Evolutionary conservation across 2,113 vertebrate genomes (phyloP).

Genomic region (Narcine bancroftii): DNA sequence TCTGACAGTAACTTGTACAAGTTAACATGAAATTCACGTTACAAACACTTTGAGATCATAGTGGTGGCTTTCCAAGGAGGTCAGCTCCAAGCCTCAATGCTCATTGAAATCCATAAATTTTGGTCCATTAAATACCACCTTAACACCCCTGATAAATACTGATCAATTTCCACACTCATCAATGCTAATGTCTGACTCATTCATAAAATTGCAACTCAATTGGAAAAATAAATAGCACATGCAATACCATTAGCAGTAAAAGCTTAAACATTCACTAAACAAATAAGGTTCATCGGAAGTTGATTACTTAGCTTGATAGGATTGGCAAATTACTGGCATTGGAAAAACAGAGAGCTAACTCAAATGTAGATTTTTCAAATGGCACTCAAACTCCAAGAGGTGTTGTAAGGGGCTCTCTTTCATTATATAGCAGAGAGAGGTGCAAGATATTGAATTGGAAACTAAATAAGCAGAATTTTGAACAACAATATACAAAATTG

Average conservation of each 20-base stretch:
- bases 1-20: too few species aligned
- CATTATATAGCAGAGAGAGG: background rate
- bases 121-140: background rate
- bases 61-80: too few species aligned
- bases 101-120: too few species aligned
- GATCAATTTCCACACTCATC: background rate
- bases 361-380: background rate
- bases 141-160: background rate
- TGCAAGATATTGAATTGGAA: background rate
- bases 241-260: background rate
- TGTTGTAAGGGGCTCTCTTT: background rate
- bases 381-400: background rate
- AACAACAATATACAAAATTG: background rate
- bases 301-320: background rate
- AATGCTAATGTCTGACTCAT: background rate
- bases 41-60: too few species aligned
- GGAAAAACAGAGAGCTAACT: background rate
- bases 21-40: too few species aligned
- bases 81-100: too few species aligned
- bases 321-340: background rate
- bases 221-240: background rate
- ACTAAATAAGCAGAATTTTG: background rate
- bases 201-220: background rate
- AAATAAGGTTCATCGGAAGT: background rate
- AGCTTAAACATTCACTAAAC: too few species aligned